A percentile compares a stretch with the other conserved stretches of the same genome.
These are phyloP conservation scores for Oreortyx pictus DNA, from an alignment of 2,797 vertebrate species.

Conservation along the genomic window DNA sequence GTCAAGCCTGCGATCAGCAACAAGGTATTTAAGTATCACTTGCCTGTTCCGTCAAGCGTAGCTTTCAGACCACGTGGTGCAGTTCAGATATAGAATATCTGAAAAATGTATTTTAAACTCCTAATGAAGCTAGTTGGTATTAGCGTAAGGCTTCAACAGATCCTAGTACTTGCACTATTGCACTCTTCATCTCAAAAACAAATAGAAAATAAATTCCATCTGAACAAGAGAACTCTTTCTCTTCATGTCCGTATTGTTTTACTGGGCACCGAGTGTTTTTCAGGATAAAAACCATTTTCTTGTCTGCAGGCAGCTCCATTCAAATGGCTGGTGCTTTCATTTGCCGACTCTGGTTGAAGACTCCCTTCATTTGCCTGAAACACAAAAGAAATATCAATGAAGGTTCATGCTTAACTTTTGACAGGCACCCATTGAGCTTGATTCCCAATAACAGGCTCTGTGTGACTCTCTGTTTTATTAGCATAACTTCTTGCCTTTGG, in stretches of 20 bases:
- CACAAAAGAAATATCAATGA: slow-evolving; percentile 12
- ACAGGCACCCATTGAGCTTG: not conserved
- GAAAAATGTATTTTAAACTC: slow-evolving; percentile 49
- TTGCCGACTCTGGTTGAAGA: slow-evolving; percentile 46
- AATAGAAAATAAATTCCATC: not conserved
- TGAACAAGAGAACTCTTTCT: not conserved
- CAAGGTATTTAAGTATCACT: not conserved
- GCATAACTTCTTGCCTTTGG: not conserved
- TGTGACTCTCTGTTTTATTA: not conserved
- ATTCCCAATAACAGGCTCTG: not conserved
- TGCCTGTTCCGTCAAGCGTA: not conserved
- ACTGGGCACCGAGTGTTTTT: slow-evolving; percentile 54
- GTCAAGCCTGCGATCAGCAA: not conserved
- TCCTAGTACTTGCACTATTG: not conserved
- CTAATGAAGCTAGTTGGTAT: slow-evolving; percentile 15
- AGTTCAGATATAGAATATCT: not conserved
- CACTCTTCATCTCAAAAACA: slow-evolving; percentile 20
- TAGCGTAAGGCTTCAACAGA: slow-evolving; percentile 12
- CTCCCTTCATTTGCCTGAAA: slow-evolving; percentile 75
- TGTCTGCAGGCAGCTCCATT: slow-evolving; percentile 71
- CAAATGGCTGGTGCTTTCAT: slow-evolving; percentile 34
- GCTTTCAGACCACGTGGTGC: slow-evolving; percentile 19
- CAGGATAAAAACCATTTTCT: slow-evolving; percentile 63
- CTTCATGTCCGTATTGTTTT: slow-evolving; percentile 85
- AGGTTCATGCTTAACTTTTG: not conserved